Conservation (phyloP, 2,888 invertebrate genomes). For the Serrognathus titanus region DNA sequence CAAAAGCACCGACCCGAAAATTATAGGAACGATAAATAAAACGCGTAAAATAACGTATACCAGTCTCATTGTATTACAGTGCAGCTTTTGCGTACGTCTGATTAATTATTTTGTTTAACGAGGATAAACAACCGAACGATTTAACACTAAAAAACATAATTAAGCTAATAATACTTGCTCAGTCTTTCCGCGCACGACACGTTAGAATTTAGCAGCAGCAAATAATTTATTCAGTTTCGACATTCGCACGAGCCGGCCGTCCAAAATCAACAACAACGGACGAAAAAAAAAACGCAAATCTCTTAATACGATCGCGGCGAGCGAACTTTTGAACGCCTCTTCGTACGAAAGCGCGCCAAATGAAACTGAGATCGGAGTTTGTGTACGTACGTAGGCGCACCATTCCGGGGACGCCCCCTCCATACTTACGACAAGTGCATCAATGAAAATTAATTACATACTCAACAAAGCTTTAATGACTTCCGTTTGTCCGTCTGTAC, state of each 20-base stretch:
- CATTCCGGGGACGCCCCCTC: conserved; percentile 31
- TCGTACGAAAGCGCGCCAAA: neutral
- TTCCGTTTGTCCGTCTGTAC: conserved; percentile 31
- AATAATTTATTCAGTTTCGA: no score
- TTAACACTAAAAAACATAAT: no score
- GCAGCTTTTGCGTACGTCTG: neutral
- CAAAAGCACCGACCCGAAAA: conserved; percentile 16
- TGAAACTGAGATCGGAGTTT: neutral
- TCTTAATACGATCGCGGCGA: neutral
- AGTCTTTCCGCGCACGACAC: no score
- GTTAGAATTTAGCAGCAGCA: no score
- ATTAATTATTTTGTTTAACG: no score
- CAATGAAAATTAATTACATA: conserved; percentile 40
- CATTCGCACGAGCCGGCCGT: no score
- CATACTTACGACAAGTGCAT: conserved; percentile 38
- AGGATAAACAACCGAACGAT: no score
- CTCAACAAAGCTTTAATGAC: conserved; percentile 39
- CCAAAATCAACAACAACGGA: no score
- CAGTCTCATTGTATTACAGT: neutral
- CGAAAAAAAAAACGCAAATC: no score
- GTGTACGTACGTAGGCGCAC: conserved; percentile 8
- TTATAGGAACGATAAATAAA: neutral
- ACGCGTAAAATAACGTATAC: neutral
- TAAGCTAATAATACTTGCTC: no score
- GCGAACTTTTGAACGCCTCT: neutral